phyloP scores from a whole-genome alignment of 1,140 invertebrate species.

The Drosophila seguyi region DNA sequence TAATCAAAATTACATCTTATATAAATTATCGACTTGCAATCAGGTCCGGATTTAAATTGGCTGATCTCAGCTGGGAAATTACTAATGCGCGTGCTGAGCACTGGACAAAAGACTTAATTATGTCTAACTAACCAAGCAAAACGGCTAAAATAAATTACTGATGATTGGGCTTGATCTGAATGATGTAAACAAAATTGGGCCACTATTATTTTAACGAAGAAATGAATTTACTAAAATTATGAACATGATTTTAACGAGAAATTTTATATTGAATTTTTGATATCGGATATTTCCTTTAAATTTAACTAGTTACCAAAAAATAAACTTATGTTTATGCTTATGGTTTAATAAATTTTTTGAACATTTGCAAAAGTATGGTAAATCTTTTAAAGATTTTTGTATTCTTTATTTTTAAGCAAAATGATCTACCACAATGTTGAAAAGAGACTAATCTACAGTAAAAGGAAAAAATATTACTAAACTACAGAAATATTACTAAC shows the following conservation, averaged over 20 bases:
- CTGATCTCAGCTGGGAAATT: slow-evolving; percentile 18
- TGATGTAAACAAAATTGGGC: neutral
- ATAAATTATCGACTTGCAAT: slow-evolving; percentile 47
- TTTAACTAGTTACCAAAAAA: neutral
- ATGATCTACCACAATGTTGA: too few relatives aligned
- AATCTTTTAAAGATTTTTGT: too few relatives aligned
- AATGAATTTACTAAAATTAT: neutral
- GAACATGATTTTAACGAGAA: neutral
- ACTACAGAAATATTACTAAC: too few relatives aligned
- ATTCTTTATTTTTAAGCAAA: too few relatives aligned
- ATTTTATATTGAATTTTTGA: neutral
- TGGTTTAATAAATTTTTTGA: too few relatives aligned
- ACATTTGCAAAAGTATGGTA: too few relatives aligned
- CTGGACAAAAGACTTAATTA: slow-evolving; percentile 10
- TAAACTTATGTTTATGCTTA: too few relatives aligned
- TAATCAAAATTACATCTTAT: slow-evolving; percentile 49
- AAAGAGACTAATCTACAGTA: too few relatives aligned
- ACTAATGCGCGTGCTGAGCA: slow-evolving; percentile 40
- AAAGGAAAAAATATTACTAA: too few relatives aligned
- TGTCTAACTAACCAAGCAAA: slow-evolving; percentile 9
- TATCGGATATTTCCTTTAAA: neutral
- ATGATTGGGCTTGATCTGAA: neutral
- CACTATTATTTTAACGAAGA: neutral
- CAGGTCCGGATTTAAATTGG: slow-evolving; percentile 61
- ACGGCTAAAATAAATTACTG: slow-evolving; percentile 6